Conservation (phyloP, 2,888 invertebrate genomes). For the Desoria tigrina region DNA sequence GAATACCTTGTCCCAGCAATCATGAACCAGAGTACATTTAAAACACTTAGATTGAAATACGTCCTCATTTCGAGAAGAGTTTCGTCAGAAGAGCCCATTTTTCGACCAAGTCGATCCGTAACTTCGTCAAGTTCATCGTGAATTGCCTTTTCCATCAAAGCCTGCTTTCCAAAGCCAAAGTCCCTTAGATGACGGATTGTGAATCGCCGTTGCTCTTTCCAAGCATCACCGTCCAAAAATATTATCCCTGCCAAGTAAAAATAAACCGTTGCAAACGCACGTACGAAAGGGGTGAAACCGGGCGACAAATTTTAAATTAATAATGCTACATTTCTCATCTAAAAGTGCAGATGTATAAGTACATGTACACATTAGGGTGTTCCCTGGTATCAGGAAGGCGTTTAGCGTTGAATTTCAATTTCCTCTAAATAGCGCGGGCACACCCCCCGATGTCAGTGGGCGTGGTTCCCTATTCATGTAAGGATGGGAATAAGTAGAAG, state of each 20-base stretch:
- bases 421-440: too few species aligned
- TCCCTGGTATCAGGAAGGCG: too few species aligned
- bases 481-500: too few species aligned
- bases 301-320: too few species aligned
- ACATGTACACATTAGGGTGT: too few species aligned
- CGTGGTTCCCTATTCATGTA: too few species aligned
- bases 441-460: too few species aligned
- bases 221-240: constrained; percentile 43
- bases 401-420: too few species aligned
- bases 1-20: constrained; percentile 32
- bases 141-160: constrained; percentile 27
- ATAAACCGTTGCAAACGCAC: too few species aligned
- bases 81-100: constrained; percentile 23
- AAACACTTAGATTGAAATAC: constrained; percentile 36
- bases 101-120: constrained; percentile 16
- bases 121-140: constrained; percentile 37
- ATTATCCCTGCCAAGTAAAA: constrained; percentile 33
- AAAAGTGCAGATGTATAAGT: too few species aligned
- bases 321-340: too few species aligned
- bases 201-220: constrained; percentile 50
- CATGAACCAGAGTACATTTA: constrained; percentile 41
- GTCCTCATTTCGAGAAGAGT: constrained; percentile 26
- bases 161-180: constrained; percentile 39
- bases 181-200: constrained; percentile 43
- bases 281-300: too few species aligned